phyloP scores from a whole-genome alignment of 2,797 vertebrate species.

The Sebastes dallii region DNA sequence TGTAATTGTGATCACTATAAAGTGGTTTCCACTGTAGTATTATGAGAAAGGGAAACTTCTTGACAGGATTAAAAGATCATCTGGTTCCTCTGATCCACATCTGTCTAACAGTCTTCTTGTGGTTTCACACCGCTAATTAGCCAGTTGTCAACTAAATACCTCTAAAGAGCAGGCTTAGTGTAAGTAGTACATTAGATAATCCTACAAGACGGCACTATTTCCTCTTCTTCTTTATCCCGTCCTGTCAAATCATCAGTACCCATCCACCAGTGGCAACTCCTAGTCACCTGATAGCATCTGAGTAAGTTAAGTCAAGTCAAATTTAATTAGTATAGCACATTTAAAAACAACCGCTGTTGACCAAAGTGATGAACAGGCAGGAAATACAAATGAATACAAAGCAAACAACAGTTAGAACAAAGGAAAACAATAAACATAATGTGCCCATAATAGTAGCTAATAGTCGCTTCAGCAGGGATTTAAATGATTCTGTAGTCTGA shows the following conservation, averaged over 20 bases:
- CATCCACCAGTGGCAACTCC: not conserved
- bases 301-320: not conserved
- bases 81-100: not conserved
- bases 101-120: not conserved
- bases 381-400: too few relatives aligned
- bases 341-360: too few relatives aligned
- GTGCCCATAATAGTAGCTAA: too few relatives aligned
- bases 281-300: constrained; percentile 14
- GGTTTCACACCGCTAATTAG: constrained; percentile 12
- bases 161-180: constrained; percentile 15
- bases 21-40: not conserved
- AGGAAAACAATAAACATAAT: too few relatives aligned
- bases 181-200: not conserved
- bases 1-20: too few relatives aligned
- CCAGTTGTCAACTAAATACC: constrained; percentile 6
- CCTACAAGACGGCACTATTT: not conserved
- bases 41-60: not conserved
- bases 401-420: too few relatives aligned
- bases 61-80: not conserved
- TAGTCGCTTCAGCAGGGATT: too few relatives aligned
- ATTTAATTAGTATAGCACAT: too few relatives aligned
- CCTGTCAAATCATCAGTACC: constrained; percentile 14
- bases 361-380: too few relatives aligned
- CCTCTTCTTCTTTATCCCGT: not conserved
- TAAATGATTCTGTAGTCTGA: too few relatives aligned